These are phyloP conservation scores for Caranx ignobilis DNA, from an alignment of 2,113 vertebrate genomes.

Conservation along the genomic window DNA sequence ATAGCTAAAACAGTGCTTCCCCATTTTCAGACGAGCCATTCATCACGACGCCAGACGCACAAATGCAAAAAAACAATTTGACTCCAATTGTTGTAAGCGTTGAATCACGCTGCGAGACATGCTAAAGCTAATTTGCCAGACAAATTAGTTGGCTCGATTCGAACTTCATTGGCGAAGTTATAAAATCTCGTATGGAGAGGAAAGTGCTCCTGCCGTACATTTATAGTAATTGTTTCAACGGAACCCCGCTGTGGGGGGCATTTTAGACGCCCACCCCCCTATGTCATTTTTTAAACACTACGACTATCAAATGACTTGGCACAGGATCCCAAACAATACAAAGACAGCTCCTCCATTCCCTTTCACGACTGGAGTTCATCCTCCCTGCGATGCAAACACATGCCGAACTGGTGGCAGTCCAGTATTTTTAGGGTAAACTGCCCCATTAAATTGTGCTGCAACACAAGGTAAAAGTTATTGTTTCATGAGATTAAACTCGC, in stretches of 20 bases:
- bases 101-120: conserved; percentile 82
- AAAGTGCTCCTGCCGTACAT: conserved; percentile 76
- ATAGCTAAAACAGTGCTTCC: conserved; percentile 77
- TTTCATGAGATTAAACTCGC: conserved; percentile 31
- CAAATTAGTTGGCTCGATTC: conserved; percentile 81
- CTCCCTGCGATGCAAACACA: conserved; percentile 80
- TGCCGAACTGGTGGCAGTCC: conserved; percentile 76
- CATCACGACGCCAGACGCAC: conserved; percentile 77
- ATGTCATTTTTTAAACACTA: conserved; percentile 75
- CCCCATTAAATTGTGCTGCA: conserved; percentile 57
- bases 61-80: conserved; percentile 82
- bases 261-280: conserved; percentile 74
- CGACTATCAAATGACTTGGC: conserved; percentile 78
- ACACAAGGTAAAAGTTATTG: conserved; percentile 59
- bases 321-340: conserved; percentile 67
- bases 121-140: conserved; percentile 84
- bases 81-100: conserved; percentile 80
- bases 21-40: conserved; percentile 77
- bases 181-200: conserved; percentile 80
- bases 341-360: conserved; percentile 74
- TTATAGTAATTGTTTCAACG: conserved; percentile 81
- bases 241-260: conserved; percentile 75
- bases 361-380: conserved; percentile 80
- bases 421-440: conserved; percentile 74
- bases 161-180: conserved; percentile 80